Percentiles rank a stretch among this genome's conserved stretches.
Evolutionary conservation across 2,888 invertebrate genomes (phyloP).

Genomic region (Drosophila nr. perissopoda): DNA sequence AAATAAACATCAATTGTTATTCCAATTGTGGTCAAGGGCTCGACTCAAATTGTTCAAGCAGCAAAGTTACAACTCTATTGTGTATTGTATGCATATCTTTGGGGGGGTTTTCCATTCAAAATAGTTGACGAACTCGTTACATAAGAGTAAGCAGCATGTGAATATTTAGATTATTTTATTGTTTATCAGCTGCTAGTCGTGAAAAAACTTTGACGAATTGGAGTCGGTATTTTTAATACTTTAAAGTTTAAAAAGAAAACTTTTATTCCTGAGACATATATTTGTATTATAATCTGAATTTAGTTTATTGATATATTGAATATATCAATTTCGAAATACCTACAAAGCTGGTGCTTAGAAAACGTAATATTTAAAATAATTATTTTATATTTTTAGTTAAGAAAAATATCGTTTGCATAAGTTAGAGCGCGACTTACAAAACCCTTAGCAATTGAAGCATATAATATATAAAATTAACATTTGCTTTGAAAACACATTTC

Average conservation of each 20-base stretch:
- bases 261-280: not conserved
- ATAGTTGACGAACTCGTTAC: slow-evolving; percentile 15
- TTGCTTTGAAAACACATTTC: not conserved
- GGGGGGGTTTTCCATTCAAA: not conserved
- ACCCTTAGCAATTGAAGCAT: not conserved
- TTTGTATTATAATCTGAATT: not conserved
- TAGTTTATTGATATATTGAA: not conserved
- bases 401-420: not conserved
- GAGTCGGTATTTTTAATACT: not conserved
- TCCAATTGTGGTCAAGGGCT: slow-evolving; percentile 31
- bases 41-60: not conserved
- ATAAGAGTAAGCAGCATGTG: no score
- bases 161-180: slow-evolving; percentile 1
- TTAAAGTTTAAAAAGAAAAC: not conserved
- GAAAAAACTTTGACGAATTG: not conserved
- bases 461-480: not conserved
- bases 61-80: slow-evolving; percentile 2
- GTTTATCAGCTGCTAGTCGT: not conserved
- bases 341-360: not conserved
- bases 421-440: not conserved
- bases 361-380: not conserved
- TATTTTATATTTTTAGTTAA: not conserved
- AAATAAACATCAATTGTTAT: slow-evolving; percentile 20
- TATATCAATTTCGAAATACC: not conserved
- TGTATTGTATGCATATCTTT: not conserved